A percentile compares a stretch with the other conserved stretches of the same genome.
Conservation (phyloP, 2,113 vertebrate genomes). For the Colinus virginianus region DNA sequence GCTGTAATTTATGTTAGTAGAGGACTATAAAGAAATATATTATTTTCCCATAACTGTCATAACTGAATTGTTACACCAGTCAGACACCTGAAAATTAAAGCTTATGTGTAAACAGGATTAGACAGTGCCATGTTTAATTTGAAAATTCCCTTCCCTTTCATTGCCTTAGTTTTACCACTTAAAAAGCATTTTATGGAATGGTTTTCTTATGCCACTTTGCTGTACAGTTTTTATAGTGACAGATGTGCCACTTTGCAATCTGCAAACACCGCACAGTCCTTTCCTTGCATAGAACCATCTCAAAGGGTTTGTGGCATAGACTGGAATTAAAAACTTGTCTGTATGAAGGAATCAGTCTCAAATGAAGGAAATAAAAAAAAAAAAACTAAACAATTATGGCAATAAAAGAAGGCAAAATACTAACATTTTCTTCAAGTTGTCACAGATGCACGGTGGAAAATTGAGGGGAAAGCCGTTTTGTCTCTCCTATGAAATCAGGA, state of each 20-base stretch:
- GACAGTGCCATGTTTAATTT: neutral
- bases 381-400: neutral
- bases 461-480: neutral
- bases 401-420: neutral
- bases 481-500: neutral
- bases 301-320: neutral
- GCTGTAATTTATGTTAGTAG: neutral
- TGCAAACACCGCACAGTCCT: neutral
- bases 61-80: neutral
- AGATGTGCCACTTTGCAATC: neutral
- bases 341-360: neutral
- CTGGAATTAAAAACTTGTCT: neutral
- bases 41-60: neutral
- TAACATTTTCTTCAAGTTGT: neutral
- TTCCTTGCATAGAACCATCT: neutral
- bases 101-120: neutral
- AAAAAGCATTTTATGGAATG: neutral
- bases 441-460: neutral
- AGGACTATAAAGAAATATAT: neutral
- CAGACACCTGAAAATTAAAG: constrained; percentile 13
- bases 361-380: neutral
- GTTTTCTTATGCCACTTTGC: neutral
- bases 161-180: neutral
- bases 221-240: neutral
- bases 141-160: neutral